These are phyloP conservation scores for Melanophora roralis DNA, from an alignment of 2,888 invertebrate genomes.

Conservation along the genomic window DNA sequence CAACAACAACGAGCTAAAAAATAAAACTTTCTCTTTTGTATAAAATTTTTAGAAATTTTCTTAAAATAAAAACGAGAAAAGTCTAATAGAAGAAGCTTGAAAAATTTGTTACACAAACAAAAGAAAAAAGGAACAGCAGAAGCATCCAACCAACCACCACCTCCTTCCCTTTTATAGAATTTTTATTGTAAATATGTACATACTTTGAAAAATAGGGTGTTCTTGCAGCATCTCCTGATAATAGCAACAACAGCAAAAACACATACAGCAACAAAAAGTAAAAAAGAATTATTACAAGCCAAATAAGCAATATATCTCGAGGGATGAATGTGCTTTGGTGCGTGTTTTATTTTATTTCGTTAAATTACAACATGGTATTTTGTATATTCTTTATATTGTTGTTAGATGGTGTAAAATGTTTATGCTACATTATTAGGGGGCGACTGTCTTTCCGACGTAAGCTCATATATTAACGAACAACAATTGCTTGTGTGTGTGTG, in stretches of 20 bases:
- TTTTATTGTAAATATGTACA: background rate
- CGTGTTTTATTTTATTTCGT: conserved; percentile 76
- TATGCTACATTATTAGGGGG: conserved; percentile 65
- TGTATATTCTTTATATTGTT: conserved; percentile 36
- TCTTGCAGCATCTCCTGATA: conserved; percentile 39
- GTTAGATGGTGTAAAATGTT: conserved; percentile 40
- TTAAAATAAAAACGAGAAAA: conserved; percentile 16
- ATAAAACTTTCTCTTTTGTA: conserved; percentile 72
- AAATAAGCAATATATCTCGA: conserved; percentile 77
- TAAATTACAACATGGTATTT: conserved; percentile 69
- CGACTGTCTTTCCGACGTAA: conserved; percentile 66
- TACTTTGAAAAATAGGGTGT: conserved; percentile 48
- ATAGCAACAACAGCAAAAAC: conserved; percentile 4
- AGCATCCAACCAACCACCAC: conserved; percentile 52
- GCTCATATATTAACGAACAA: conserved; percentile 59
- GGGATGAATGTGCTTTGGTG: conserved; percentile 77
- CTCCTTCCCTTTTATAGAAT: conserved; percentile 24
- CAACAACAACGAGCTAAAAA: conserved; percentile 30
- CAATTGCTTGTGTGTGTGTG: conserved; percentile 29
- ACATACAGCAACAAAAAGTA: conserved; percentile 21
- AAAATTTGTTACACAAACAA: conserved; percentile 53
- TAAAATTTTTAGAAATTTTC: conserved; percentile 63
- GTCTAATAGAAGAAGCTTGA: conserved; percentile 45
- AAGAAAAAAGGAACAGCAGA: background rate
- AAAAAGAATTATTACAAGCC: conserved; percentile 74